A percentile compares a stretch with the other conserved stretches of the same genome.
These are phyloP conservation scores for Oxyruncus cristatus DNA, from an alignment of 2,113 vertebrate species.

Conservation along the genomic window DNA sequence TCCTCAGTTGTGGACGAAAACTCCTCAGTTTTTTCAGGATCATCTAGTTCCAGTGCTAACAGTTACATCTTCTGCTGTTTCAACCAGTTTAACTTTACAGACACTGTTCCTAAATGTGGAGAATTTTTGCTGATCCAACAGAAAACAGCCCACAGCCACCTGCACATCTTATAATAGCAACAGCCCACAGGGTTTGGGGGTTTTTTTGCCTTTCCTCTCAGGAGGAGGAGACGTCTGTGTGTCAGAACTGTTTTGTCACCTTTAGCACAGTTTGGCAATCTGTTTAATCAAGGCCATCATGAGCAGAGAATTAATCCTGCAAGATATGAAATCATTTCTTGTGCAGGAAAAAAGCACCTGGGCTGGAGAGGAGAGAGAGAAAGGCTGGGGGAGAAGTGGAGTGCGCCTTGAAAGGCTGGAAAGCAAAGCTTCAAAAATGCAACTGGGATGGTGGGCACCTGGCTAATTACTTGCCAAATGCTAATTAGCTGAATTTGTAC, in stretches of 20 bases:
- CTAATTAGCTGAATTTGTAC: neutral
- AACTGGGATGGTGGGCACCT: neutral
- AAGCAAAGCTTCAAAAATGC: neutral
- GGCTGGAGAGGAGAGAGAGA: neutral
- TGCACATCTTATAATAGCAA: neutral
- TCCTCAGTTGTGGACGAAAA: neutral
- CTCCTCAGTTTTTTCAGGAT: neutral
- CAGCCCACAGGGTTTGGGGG: neutral
- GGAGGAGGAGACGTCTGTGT: neutral
- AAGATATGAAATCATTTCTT: neutral
- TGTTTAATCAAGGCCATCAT: slow-evolving; percentile 10
- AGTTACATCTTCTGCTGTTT: neutral
- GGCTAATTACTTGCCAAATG: neutral
- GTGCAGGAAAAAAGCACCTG: neutral
- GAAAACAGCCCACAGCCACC: neutral
- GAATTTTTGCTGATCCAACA: neutral
- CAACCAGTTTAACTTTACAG: neutral
- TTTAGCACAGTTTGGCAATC: neutral
- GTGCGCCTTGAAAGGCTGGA: neutral
- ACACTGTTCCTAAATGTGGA: fast-evolving
- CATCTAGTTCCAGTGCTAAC: neutral
- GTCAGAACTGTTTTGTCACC: neutral
- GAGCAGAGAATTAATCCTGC: slow-evolving; percentile 27
- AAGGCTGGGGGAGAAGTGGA: neutral
- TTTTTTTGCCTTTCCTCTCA: neutral